Evolutionary conservation across 2,888 invertebrate species (phyloP), one percentile per base, ranked within the genome.

Genomic region (Brachyptera putata): DNA sequence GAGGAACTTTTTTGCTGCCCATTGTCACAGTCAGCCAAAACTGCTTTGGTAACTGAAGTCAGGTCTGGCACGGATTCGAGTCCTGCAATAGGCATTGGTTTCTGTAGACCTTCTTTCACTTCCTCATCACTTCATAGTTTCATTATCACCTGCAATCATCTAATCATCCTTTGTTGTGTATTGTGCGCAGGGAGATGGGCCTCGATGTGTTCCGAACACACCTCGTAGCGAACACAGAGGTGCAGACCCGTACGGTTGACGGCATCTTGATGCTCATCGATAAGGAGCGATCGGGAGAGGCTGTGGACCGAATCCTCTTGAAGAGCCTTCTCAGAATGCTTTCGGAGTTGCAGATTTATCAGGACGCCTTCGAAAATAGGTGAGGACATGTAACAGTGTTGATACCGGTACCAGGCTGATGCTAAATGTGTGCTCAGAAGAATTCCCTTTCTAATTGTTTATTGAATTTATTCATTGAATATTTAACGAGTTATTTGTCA

Each of bases 311-410:
- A 64, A 91, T 91, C 0, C 79, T 99, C 68, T 81, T 99, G 21
- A 98, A 98, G 76, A 95, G 92, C 64, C 78, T 98, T 56, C 81
- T 99, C 30, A 80, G 97, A 68, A 99, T 99, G 98, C 80, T 99
- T 60, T 94, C 95, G 21, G 97, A 96, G 76, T 79, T 99, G 65
- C 96, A 97, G 78, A 93, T 95, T 67, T 95, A 95, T 73, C 86
- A 89, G 72, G 88, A 89, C 68, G 89, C 91, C 18, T 94, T 94
- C 73, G 93, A 93, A 76, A 84, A 86, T 64, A 92, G 91, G 81
- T 87, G 71, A 67, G 73, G 69, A 49, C 9, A n/a, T n/a, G n/a
- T n/a, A 26, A 41, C 22, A 25, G n/a, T n/a, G 14, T n/a, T n/a
- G 34, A 30, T n/a, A n/a, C n/a, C n/a, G n/a, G n/a, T n/a, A n/a